These are phyloP conservation scores for Halcyon senegalensis DNA, from an alignment of 2,113 vertebrate species.

Conservation along the genomic window DNA sequence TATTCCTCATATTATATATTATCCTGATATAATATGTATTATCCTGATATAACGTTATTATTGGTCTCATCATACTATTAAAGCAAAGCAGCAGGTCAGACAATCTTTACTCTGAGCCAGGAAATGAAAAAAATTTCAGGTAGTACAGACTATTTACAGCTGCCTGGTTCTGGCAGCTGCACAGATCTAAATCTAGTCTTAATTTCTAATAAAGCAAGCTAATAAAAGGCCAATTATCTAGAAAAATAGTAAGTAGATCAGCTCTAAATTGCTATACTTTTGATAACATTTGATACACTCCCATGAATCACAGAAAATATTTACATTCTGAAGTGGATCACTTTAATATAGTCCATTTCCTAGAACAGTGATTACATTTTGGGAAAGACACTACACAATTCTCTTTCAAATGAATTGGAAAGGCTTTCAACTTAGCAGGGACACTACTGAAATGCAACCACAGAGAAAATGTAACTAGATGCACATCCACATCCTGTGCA, in stretches of 20 bases:
- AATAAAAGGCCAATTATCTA: neutral
- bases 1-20: neutral
- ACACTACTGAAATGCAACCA: neutral
- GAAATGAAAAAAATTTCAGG: neutral
- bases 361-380: neutral
- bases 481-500: neutral
- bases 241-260: neutral
- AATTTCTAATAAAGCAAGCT: neutral
- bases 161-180: neutral
- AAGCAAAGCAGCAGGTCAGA: neutral
- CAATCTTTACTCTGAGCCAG: neutral
- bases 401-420: neutral
- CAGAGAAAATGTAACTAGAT: neutral
- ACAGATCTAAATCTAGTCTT: neutral
- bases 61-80: accelerated
- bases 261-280: neutral
- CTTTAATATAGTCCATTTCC: neutral
- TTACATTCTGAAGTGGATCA: neutral
- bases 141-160: neutral
- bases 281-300: neutral
- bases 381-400: neutral
- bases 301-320: neutral
- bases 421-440: neutral
- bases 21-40: no score
- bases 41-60: no score